Base-by-base conservation (phyloP, 2,888 invertebrate species). In the Patella ulyssiponensis region DNA sequence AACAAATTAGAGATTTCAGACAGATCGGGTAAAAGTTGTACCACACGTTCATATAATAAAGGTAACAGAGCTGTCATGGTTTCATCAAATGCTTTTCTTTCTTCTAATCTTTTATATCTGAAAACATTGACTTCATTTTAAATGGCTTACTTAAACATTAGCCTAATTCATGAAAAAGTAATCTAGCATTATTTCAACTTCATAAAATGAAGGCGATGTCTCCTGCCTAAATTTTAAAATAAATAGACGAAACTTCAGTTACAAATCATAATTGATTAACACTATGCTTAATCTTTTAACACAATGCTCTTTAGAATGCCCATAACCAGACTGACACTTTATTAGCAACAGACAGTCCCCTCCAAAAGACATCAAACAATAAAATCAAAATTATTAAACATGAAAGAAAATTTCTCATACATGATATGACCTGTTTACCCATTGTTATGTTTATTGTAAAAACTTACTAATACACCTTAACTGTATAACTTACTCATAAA, bases 31-130 rank as follows among this genome's bases (percentile, higher is more conserved):
- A 97, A 93, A 70, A 98, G 94, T 80, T 91, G 89, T 3, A 87
- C 78, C 79, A 92, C 88, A 2, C 93, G 93, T 90, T 96, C 95
- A 91, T 98, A 96, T 86, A 98, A 94, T 94, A 97, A 95, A 0
- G 99, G 99, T 86, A 99, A 93, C 75, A 99, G 92, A 81, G 97
- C 93, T 90, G 96, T 96, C 98, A 99, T 99, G 12, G 98, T 97
- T 92, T 98, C 97, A 87, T 97, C 96, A 20, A 99, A 93, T 0
- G 98, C 97, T 11, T 94, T 94, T 81, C 98, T 94, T 87, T 98
- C 98, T 84, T 97, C 97, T 5, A 95, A 94, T 84, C 96, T 95
- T 90, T 97, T 96, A 92, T 97, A 98, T 92, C 98, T 98, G 91
- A 93, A 95, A 80, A 44, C 7, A 44, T 44, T 33, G 33, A 33